Percentiles rank a stretch among this genome's conserved stretches.
Conservation (phyloP, 1,140 invertebrate genomes). For the Halesus radiatus region DNA sequence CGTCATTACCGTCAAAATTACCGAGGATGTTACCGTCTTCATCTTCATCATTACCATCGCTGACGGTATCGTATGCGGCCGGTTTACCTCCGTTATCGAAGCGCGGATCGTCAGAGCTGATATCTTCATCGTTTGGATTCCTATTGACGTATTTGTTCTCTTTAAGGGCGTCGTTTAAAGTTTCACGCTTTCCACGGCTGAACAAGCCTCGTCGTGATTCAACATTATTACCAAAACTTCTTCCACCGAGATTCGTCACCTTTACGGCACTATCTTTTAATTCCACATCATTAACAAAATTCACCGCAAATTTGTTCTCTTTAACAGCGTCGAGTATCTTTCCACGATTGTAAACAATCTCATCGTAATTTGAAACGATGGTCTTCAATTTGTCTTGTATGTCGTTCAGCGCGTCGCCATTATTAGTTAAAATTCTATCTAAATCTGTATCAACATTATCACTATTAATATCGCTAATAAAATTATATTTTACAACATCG, state of each 20-base stretch:
- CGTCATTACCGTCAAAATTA: slow-evolving; percentile 52
- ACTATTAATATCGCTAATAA: slow-evolving; percentile 11
- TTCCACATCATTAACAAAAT: too few species aligned
- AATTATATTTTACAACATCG: slow-evolving; percentile 9
- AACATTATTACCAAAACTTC: too few species aligned
- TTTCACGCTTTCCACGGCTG: background rate
- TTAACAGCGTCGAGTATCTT: background rate
- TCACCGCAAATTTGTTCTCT: too few species aligned
- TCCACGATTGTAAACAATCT: background rate
- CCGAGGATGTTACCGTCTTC: slow-evolving; percentile 55
- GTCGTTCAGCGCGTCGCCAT: background rate
- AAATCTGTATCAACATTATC: background rate
- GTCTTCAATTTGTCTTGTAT: background rate
- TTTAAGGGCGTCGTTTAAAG: slow-evolving; percentile 12
- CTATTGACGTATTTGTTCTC: slow-evolving; percentile 48
- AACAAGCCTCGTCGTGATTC: too few species aligned
- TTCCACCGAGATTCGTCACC: too few species aligned
- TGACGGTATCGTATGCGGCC: slow-evolving; percentile 58
- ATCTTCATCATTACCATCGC: slow-evolving; percentile 54
- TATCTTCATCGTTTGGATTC: slow-evolving; percentile 59
- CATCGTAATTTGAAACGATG: background rate
- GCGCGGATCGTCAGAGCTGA: slow-evolving; percentile 58
- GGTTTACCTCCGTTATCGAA: slow-evolving; percentile 61
- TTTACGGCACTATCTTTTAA: too few species aligned
- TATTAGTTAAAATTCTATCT: slow-evolving; percentile 22